A percentile compares a stretch with the other conserved stretches of the same genome.
Conservation (phyloP, 2,888 invertebrate genomes). For the Oligia strigilis region DNA sequence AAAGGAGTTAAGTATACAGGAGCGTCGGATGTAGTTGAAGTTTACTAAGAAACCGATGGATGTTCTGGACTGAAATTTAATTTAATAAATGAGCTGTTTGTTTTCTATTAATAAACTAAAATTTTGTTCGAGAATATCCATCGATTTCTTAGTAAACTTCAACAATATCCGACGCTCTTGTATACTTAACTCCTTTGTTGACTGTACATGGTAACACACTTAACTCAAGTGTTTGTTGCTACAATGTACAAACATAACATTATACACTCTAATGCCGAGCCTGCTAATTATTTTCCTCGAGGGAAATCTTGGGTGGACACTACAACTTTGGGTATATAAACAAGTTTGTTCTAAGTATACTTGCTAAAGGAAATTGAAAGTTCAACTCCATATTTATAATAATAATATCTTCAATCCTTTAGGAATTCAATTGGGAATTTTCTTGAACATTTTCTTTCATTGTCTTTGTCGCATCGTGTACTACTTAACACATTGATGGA, state of each 20-base stretch:
- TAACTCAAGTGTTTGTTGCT: constrained; percentile 10
- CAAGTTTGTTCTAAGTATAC: constrained; percentile 21
- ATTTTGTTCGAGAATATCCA: too few relatives aligned
- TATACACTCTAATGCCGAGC: not conserved
- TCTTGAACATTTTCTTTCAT: constrained; percentile 5
- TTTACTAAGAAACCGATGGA: too few relatives aligned
- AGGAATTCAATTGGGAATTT: constrained; percentile 14
- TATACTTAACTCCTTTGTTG: too few relatives aligned
- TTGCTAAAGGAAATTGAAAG: constrained; percentile 43
- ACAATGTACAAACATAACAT: constrained; percentile 11
- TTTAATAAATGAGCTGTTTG: too few relatives aligned
- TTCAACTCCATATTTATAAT: constrained; percentile 16
- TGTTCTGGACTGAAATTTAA: too few relatives aligned
- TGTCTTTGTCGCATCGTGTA: constrained; percentile 9
- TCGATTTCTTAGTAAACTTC: too few relatives aligned
- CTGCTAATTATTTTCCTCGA: constrained; percentile 21
- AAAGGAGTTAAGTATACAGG: too few relatives aligned
- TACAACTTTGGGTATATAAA: constrained; percentile 28
- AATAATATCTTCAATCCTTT: constrained; percentile 19
- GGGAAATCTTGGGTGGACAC: constrained; percentile 22
- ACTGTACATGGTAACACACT: constrained; percentile 32
- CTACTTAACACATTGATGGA: not conserved
- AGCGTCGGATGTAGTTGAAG: too few relatives aligned
- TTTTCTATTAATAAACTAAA: too few relatives aligned
- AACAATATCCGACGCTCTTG: too few relatives aligned